These are phyloP conservation scores for Arizona elegans DNA, from an alignment of 2,113 vertebrate genomes.

Conservation along the genomic window DNA sequence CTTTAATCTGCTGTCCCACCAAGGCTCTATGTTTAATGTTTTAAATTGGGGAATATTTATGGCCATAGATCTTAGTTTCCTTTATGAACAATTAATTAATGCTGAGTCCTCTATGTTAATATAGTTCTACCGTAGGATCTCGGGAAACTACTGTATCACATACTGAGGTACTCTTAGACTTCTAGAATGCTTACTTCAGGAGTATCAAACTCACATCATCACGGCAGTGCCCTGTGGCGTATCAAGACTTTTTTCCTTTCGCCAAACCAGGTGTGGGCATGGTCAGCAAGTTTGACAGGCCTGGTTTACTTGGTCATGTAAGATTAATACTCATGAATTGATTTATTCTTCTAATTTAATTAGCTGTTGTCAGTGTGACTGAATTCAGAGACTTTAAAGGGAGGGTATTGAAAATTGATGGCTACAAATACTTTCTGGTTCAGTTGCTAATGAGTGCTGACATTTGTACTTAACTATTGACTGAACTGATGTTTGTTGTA, in stretches of 20 bases:
- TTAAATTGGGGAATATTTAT: conserved; percentile 37
- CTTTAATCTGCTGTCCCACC: no score
- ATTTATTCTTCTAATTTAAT: conserved; percentile 1
- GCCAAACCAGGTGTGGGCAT: no score
- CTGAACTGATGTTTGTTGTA: conserved; percentile 16
- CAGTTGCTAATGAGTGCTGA: conserved; percentile 1
- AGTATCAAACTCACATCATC: no score
- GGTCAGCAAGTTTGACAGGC: no score
- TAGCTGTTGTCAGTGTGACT: conserved; percentile 10
- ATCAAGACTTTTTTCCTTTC: no score
- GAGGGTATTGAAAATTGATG: conserved; percentile 1
- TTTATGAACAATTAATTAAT: background rate
- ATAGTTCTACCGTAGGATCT: background rate
- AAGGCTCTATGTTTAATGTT: background rate
- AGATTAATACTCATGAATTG: conserved; percentile 7
- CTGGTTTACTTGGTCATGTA: background rate
- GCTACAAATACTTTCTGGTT: conserved; percentile 34
- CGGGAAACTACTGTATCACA: background rate
- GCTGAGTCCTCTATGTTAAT: background rate
- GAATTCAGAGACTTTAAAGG: conserved; percentile 21
- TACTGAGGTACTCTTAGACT: background rate
- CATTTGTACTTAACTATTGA: conserved; percentile 29
- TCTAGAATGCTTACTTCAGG: background rate
- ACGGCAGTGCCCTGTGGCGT: no score
- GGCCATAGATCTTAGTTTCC: conserved; percentile 5